A percentile compares a stretch with the other conserved stretches of the same genome.
These are phyloP conservation scores for Nasua narica DNA, from an alignment of 2,797 vertebrate species.

Conservation along the genomic window DNA sequence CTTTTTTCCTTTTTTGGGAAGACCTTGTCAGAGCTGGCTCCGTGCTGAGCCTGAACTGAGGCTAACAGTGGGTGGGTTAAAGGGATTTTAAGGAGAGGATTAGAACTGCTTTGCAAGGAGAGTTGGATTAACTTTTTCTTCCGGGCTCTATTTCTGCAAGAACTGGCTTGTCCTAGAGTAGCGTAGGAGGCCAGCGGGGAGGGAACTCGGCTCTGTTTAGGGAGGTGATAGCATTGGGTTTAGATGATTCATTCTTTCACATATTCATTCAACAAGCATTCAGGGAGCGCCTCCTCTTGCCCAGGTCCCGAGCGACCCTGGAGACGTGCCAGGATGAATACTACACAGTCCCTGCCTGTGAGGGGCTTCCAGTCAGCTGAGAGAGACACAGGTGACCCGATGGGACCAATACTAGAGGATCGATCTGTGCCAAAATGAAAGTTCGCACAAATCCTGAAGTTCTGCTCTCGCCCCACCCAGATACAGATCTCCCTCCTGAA, in stretches of 20 bases:
- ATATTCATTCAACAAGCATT: neutral
- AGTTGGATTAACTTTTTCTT: neutral
- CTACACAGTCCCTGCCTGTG: accelerated
- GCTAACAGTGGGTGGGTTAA: neutral
- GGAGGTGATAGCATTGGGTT: neutral
- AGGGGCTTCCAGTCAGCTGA: neutral
- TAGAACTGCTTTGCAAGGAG: neutral
- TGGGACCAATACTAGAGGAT: accelerated
- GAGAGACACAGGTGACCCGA: accelerated
- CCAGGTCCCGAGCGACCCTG: neutral
- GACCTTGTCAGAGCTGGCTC: neutral
- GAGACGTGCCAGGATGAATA: neutral
- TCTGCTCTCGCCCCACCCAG: neutral
- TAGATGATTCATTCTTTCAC: conserved; percentile 52
- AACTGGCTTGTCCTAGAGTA: conserved; percentile 29
- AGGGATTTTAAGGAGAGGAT: neutral
- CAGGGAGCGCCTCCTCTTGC: neutral
- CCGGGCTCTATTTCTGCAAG: neutral
- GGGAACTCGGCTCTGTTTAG: neutral
- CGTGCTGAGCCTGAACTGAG: neutral
- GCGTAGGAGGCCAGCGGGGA: neutral
- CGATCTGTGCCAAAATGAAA: accelerated
- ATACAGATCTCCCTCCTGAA: neutral
- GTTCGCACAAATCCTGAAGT: neutral
- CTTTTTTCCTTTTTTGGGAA: neutral